Conservation (phyloP, 2,113 vertebrate genomes). For the Candoia aspera region DNA sequence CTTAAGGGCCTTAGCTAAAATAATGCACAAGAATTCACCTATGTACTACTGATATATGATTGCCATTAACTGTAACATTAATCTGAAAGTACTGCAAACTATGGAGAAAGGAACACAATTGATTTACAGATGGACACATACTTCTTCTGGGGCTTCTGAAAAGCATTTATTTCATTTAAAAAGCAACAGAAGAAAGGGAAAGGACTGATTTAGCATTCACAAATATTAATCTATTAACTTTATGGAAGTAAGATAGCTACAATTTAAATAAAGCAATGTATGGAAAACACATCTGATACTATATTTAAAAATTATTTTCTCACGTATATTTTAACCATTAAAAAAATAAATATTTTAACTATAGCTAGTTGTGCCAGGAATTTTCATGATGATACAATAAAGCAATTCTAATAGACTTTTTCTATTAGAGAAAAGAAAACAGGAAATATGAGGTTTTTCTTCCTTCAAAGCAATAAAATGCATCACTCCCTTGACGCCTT, state of each 20-base stretch:
- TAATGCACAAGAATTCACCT: slow-evolving; percentile 6
- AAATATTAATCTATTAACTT: neutral
- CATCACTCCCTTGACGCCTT: slow-evolving; percentile 46
- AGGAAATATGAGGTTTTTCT: slow-evolving; percentile 4
- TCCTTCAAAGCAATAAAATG: slow-evolving; percentile 46
- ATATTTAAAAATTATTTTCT: slow-evolving; percentile 45
- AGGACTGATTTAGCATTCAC: slow-evolving; percentile 7
- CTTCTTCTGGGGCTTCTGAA: slow-evolving; percentile 3
- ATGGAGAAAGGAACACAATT: slow-evolving; percentile 23
- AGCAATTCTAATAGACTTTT: slow-evolving; percentile 45
- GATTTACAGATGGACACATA: slow-evolving; percentile 30
- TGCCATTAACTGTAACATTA: slow-evolving; percentile 34
- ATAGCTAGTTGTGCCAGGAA: slow-evolving; percentile 44
- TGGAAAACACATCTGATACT: slow-evolving; percentile 36
- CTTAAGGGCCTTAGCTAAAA: neutral
- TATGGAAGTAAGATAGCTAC: neutral
- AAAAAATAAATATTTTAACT: slow-evolving; percentile 61
- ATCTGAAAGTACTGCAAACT: neutral
- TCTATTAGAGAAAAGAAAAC: slow-evolving; percentile 19
- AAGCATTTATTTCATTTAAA: neutral
- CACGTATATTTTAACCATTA: slow-evolving; percentile 42
- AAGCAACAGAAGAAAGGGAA: neutral
- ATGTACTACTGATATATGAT: slow-evolving; percentile 25
- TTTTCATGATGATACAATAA: slow-evolving; percentile 29
- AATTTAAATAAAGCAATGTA: slow-evolving; percentile 30